Base-by-base conservation (phyloP, 1,140 invertebrate species). In the Cyphomyrmex costatus region DNA sequence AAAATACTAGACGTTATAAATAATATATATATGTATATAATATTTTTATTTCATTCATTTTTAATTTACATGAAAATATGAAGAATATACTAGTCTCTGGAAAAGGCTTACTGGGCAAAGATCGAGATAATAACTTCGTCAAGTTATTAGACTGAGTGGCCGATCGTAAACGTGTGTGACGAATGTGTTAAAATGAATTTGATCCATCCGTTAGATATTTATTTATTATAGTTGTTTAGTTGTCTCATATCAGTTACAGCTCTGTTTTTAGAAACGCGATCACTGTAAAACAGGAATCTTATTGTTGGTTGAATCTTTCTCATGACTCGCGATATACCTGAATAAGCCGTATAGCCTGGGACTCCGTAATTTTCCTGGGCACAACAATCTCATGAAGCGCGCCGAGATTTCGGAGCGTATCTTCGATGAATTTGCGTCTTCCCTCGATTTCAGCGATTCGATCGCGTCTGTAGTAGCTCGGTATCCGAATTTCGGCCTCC, bases 311-410 rank as follows among this genome's bases (percentile, higher is more conserved):
- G 46, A 49, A 16, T 56, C 5, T 56, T 10, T 56, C 53, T 36
- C 3, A 42, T 42, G 33, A 4, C 30, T 42, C 30, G 14, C 21
- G 77, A 21, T 86, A 21, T 86, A 94, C 94, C 93, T 99, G 98
- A 79, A 99, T 97, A 1, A 99, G 95, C 46, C 96, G 95, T 53
- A 99, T 97, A 0, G 98, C 98, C 95, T 99, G 97, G 53, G 97
- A 96, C 92, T 98, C 96, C 0, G 97, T 97, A 92, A 99, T 96
- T 27, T 95, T 94, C 78, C 96, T 96, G 24, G 95, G 92, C 27
- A 92, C 71, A 0, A 94, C 84, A 63, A 96, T 95, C 73, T 97
- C 96, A 53, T 97, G 96, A 60, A 97, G 95, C 91, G 96, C 96
- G 0, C 97, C 97, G 1, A 98, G 89, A 90, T 96, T 97, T 24